Base-by-base conservation (phyloP, 2,888 invertebrate genomes). In the Coelopa pilipes region DNA sequence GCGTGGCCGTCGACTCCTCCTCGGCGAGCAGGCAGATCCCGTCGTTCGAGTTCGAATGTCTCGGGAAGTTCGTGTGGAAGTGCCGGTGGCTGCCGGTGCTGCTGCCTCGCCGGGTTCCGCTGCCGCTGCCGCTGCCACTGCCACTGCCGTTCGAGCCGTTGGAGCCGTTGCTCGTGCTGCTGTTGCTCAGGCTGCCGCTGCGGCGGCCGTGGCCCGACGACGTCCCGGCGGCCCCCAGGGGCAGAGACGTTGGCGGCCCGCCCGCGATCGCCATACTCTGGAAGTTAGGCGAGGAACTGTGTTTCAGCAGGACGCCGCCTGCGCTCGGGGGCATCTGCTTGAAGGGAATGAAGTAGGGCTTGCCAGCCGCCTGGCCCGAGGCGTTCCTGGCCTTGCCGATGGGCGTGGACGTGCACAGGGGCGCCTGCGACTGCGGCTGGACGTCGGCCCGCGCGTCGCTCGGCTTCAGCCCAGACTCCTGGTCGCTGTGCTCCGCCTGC, bases 41-140 rank as follows among this genome's bases (percentile, higher is more conserved):
- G 77, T 85, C 85, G 60, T 83, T 85, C 74, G 84, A 85, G 69
- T 84, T 84, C 75, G 84, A 85, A 75, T 84, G 85, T 55, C 83
- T 82, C 46, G 83, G 78, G 73, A 84, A 85, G 77, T 84, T 85
- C 49, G 84, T 81, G 74, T 84, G 83, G 73, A 82, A 84, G 77
- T 85, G 85, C 76, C 82, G 83, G 60, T 82, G 76, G n/a, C 34
- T 70, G 66, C 76, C 77, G 65, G 73, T 74, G 71, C 76, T 83
- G 77, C 82, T 82, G 77, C 80, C 5, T 77, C 81, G 82, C 77
- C 82, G 77, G 47, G 78, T 81, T 75, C 79, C 82, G 78, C 80
- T 83, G 76, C 79, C 77, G 73, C 79, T 77, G 74, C 81, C 82
- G 72, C 81, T 81, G 77, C 82, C 82, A 76, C 80, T 34, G 78